Base-by-base conservation (phyloP, 2,797 vertebrate species). In the Sparidentex hasta region DNA sequence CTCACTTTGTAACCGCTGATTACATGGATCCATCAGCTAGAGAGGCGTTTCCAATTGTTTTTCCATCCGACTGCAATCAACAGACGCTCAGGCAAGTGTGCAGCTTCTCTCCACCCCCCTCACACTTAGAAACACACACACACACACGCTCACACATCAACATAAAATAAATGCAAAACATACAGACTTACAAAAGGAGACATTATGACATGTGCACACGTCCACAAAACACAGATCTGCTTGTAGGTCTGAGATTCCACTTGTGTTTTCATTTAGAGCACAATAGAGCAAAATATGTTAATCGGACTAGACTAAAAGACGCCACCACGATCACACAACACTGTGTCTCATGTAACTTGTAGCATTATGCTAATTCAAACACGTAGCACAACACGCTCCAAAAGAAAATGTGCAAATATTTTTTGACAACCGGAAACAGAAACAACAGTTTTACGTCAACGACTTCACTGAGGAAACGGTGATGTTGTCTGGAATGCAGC, bases 41-140 rank as follows among this genome's bases (percentile, higher is more conserved):
- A 88, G 88, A 89, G 82, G 70, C 70, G 67, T 87, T 87, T 88
- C 82, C 89, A 88, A 87, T 91, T 90, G 82, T 90, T 94, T 81
- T 92, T 85, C 85, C 84, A 80, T 85, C 85, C 71, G 78, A 83
- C 87, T 85, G 87, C 88, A 90, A 91, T 90, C 90, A 90, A 57
- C 74, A 74, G 57, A 77, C 46, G 21, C 82, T 75, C 75, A 38
- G 33, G 27, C 61, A 52, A 54, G 50, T 72, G 50, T 70, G 55
- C 5, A 20, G 2, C 8, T 2, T 16, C 3, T 25, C 27, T 6
- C 9, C 52, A 1, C 14, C 23, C 1, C 13, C 55, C 55, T 43
- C 54, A 50, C 41, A 67, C 52, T 67, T 44, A 46, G 50, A 63
- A 38, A 46, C 68, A 69, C 55, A 52, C 44, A 59, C 38, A 64